Evolutionary conservation across 2,888 invertebrate species (phyloP), one percentile per base, ranked within the genome.

Genomic region (Synanthedon myopaeformis): DNA sequence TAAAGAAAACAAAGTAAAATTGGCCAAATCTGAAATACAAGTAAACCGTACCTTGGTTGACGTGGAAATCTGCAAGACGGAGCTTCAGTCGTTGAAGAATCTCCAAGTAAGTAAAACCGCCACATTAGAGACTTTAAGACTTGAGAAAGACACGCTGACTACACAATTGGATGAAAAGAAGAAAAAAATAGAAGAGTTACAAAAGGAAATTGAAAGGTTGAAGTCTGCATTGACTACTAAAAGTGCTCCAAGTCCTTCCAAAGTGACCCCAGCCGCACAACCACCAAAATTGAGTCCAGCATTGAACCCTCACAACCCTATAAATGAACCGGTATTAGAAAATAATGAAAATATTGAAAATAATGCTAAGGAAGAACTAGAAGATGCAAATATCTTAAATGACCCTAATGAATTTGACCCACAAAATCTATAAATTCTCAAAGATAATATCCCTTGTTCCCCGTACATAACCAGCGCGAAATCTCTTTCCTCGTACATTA

Each of bases 301-400:
- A 0, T 59, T 85, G 14, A 83, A 78, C 60, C 69, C 68, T 8
- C 71, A 78, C 42, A 74, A 79, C 55, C 77, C 76, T 19, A 65
- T 82, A 0, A 77, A 83, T 58, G 86, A 86, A 52, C 85, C 79
- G 42, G 78, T 74, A 2, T 58, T 84, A 51, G 86, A 87, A 53
- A 49, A 13, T 13, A 23, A 23, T 1, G 23, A 23, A 23, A 35
- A 35, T 35, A 35, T 35, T 35, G 50, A 50, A 17, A 83, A 85
- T 67, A 76, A 84, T 75, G 88, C 88, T 35, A 85, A 85, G 58
- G 88, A 88, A 63, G 88, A 87, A 56, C 70, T 86, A n/a, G 88
- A 88, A 57, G 88, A 88, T 54, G 67, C 71, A 1, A 84, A 85
- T 71, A 74, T 66, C 11, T 56, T 81, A 14, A 83, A 80, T 67